Evolutionary conservation across 2,888 invertebrate species (phyloP).

Genomic region (Myathropa florea): DNA sequence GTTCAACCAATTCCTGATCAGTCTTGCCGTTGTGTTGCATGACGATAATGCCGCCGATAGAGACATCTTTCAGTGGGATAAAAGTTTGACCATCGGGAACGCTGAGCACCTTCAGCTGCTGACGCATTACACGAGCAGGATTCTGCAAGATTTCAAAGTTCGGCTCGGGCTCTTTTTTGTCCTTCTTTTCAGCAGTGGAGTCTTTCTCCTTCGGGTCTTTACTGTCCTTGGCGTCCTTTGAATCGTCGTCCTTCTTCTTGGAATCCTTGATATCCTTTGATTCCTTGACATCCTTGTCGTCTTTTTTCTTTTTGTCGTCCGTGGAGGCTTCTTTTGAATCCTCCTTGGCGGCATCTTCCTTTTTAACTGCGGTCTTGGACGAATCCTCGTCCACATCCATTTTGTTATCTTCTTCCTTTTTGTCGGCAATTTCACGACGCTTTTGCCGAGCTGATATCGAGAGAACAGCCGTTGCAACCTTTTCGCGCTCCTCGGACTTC

Average conservation of each 20-base stretch:
- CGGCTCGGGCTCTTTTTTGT: slow-evolving; percentile 94
- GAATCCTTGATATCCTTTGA: slow-evolving; percentile 74
- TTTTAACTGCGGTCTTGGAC: slow-evolving; percentile 81
- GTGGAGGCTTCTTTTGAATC: slow-evolving; percentile 74
- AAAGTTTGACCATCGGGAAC: slow-evolving; percentile 91
- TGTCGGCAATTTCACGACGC: slow-evolving; percentile 88
- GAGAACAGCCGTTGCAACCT: slow-evolving; percentile 98
- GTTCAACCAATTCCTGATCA: slow-evolving; percentile 93
- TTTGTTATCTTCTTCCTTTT: slow-evolving; percentile 86
- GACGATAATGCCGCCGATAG: slow-evolving; percentile 98
- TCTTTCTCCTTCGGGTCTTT: slow-evolving; percentile 81
- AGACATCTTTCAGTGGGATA: slow-evolving; percentile 93
- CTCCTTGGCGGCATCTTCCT: slow-evolving; percentile 76
- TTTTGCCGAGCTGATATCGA: slow-evolving; percentile 97
- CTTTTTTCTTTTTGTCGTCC: slow-evolving; percentile 79
- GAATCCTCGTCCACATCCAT: slow-evolving; percentile 92
- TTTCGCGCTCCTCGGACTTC: slow-evolving; percentile 98
- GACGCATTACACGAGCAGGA: slow-evolving; percentile 96
- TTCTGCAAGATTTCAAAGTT: slow-evolving; percentile 95
- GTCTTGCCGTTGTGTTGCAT: slow-evolving; percentile 91
- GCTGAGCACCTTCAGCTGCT: slow-evolving; percentile 90
- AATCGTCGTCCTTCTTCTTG: slow-evolving; percentile 81
- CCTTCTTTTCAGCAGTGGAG: slow-evolving; percentile 76
- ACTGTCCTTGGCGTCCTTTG: slow-evolving; percentile 80
- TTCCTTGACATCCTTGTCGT: slow-evolving; percentile 71